phyloP scores from a whole-genome alignment of 2,888 invertebrate genomes.

The Caenorhabditis sp. region DNA sequence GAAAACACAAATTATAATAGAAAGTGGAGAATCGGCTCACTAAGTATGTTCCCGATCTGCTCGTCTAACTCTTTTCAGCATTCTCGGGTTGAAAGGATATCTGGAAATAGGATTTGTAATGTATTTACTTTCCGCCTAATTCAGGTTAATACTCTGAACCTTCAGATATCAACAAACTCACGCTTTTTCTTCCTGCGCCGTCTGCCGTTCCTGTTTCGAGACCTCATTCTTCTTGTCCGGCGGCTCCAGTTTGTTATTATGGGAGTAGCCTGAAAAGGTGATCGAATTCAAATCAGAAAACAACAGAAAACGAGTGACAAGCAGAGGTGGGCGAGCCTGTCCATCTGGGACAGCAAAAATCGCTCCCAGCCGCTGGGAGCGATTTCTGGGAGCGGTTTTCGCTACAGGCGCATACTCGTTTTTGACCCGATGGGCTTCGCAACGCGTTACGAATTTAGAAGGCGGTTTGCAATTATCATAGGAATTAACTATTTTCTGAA shows the following conservation, averaged over 20 bases:
- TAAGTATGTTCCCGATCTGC: slow-evolving; percentile 2
- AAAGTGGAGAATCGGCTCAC: slow-evolving; percentile 2
- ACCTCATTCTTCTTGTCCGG: neutral
- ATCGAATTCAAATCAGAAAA: neutral
- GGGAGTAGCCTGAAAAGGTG: slow-evolving; percentile 1
- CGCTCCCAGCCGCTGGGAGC: too few relatives aligned
- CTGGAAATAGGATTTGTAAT: neutral
- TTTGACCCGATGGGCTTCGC: too few relatives aligned
- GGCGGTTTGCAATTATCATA: too few relatives aligned
- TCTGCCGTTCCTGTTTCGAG: neutral
- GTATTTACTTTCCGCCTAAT: too few relatives aligned
- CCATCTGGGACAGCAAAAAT: too few relatives aligned
- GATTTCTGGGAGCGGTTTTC: too few relatives aligned
- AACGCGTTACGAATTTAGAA: too few relatives aligned
- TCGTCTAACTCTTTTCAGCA: slow-evolving; percentile 6
- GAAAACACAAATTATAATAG: too few relatives aligned
- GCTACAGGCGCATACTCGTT: too few relatives aligned
- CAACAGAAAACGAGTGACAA: neutral
- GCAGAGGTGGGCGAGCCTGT: too few relatives aligned
- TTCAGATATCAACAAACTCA: neutral
- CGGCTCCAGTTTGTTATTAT: slow-evolving; percentile 5
- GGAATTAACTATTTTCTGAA: too few relatives aligned
- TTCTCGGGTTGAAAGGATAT: neutral
- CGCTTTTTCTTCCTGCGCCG: neutral
- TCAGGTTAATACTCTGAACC: too few relatives aligned